A percentile compares a stretch with the other conserved stretches of the same genome.
Conservation (phyloP, 1,140 invertebrate species). For the Dendroctonus ponderosae region DNA sequence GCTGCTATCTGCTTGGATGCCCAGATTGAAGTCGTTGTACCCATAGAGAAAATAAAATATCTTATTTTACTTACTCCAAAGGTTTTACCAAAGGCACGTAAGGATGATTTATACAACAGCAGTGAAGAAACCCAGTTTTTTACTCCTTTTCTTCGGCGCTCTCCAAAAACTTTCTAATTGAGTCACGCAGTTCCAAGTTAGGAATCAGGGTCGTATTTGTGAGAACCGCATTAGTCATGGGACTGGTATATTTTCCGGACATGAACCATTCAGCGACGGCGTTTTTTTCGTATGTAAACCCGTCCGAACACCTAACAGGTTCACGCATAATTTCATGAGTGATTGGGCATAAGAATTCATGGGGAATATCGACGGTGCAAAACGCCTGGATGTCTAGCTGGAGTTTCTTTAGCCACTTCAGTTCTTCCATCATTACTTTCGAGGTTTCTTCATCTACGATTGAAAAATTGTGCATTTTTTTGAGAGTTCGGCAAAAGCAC, state of each 20-base stretch:
- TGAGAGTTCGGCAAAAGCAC: conserved; percentile 2
- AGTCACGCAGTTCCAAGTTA: conserved; percentile 54
- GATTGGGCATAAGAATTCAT: conserved; percentile 79
- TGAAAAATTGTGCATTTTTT: conserved; percentile 4
- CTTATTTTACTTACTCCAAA: too few relatives aligned
- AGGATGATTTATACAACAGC: too few relatives aligned
- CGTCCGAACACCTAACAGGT: conserved; percentile 76
- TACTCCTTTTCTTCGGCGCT: conserved; percentile 10
- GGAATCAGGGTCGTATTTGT: conserved; percentile 58
- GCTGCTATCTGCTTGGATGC: background rate
- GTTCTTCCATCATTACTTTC: conserved; percentile 45
- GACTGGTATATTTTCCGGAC: conserved; percentile 69
- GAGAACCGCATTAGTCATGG: conserved; percentile 72
- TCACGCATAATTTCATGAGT: conserved; percentile 78
- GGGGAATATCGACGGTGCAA: conserved; percentile 52
- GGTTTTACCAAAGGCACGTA: background rate
- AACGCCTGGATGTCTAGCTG: conserved; percentile 39
- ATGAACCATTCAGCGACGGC: conserved; percentile 76
- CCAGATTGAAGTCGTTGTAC: too few relatives aligned
- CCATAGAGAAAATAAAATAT: too few relatives aligned
- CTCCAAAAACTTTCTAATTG: conserved; percentile 46
- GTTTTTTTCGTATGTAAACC: conserved; percentile 72
- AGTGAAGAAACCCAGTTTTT: background rate
- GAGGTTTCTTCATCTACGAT: conserved; percentile 43
- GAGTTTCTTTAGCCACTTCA: conserved; percentile 57